Evolutionary conservation across 2,797 vertebrate genomes (phyloP).

Genomic region (Ibycter americanus): DNA sequence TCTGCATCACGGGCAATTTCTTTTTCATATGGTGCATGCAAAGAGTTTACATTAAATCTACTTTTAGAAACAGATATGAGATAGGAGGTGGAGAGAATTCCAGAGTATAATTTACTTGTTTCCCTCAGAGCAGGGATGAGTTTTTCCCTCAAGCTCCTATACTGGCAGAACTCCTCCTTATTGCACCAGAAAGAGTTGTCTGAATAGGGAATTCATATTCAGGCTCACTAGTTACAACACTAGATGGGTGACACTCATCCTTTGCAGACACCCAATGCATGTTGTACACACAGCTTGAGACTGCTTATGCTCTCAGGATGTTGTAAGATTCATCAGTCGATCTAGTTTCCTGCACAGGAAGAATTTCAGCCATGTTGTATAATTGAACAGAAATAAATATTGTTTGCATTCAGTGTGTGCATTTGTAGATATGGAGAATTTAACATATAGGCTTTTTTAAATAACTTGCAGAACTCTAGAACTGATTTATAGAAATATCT

Average conservation of each 20-base stretch:
- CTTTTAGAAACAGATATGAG: conserved; percentile 8
- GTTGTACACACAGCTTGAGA: not conserved
- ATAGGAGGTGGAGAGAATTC: not conserved
- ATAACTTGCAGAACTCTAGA: not conserved
- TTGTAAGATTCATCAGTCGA: not conserved
- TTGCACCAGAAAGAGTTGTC: not conserved
- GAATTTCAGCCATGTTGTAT: not conserved
- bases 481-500: not conserved
- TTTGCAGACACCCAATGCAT: not conserved
- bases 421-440: not conserved
- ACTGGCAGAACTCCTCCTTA: not conserved
- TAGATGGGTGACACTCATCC: not conserved
- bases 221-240: not conserved
- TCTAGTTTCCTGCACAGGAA: not conserved
- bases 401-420: not conserved
- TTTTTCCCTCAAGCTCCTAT: not conserved
- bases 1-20: conserved; percentile 26
- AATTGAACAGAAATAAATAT: not conserved
- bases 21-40: conserved; percentile 7
- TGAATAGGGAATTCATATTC: not conserved
- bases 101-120: not conserved
- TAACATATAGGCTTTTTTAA: not conserved
- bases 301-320: not conserved
- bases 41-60: conserved; percentile 11
- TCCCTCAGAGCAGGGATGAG: not conserved